phyloP scores from a whole-genome alignment of 2,113 vertebrate species.

The Otis tarda region DNA sequence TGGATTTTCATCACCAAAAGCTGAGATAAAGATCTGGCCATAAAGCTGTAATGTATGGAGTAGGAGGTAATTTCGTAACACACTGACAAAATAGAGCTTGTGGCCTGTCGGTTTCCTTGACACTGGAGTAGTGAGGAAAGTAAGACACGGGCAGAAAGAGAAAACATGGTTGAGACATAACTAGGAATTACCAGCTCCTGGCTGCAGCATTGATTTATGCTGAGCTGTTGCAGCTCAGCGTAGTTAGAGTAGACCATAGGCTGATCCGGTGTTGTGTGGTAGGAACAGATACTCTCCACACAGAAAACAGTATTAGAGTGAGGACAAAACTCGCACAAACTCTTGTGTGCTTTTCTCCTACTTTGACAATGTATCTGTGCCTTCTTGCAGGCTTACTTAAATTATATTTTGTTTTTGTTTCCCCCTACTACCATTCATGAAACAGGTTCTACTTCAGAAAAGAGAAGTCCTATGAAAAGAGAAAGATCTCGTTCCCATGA shows the following conservation, averaged over 20 bases:
- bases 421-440: neutral
- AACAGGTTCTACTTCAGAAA: conserved; percentile 72
- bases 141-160: neutral
- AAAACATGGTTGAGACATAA: neutral
- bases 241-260: neutral
- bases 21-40: neutral
- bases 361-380: neutral
- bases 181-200: neutral
- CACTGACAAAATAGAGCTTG: neutral
- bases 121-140: neutral
- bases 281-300: neutral
- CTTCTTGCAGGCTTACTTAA: neutral
- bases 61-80: neutral
- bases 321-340: neutral
- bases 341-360: neutral
- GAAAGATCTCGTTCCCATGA: conserved; percentile 71
- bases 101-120: neutral
- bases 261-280: neutral
- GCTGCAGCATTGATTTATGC: neutral
- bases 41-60: neutral
- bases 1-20: neutral
- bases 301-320: neutral
- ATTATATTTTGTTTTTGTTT: neutral
- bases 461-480: conserved; percentile 73
- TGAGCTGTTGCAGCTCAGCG: neutral